Evolutionary conservation across 2,888 invertebrate species (phyloP), one percentile per base, ranked within the genome.

Genomic region (Orthosia gracilis): DNA sequence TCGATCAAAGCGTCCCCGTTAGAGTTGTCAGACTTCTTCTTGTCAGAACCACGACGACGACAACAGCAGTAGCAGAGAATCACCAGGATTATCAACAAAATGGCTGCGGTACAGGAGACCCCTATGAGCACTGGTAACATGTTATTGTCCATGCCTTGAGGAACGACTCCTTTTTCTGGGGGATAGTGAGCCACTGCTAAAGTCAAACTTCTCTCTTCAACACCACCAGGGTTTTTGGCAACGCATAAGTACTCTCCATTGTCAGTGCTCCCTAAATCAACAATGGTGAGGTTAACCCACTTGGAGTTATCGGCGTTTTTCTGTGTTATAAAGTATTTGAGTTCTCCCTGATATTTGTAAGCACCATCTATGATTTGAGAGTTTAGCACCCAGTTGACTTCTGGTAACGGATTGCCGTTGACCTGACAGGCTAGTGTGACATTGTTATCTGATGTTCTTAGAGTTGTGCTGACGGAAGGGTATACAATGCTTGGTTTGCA

Each of bases 201-300:
- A 18, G 97, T 97, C 18, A 98, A 95, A 90, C 98, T 98, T 62
- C 97, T 97, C 90, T 98, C 98, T 81, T 97, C 98, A 4, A 97
- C 97, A 0, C 99, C 99, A 0, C 98, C 99, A 0, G 97, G 97
- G 92, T 98, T 99, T 89, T 97, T 98, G 0, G 98, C 99, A 4
- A 98, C 97, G 89, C 99, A 99, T 61, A 97, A 96, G 91, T 98
- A 98, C 67, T 97, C 97, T 0, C 98, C 98, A 85, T 97, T 97
- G 89, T 98, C 98, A 18, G 97, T 97, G 13, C 94, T 94, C 2
- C 97, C 94, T 0, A 97, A 97, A 40, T 97, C 97, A 0, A 97
- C 94, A 62, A 98, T 97, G 1, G 98, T 98, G 63, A 98, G 92
- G 90, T 98, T 98, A 23, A 97, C 97, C 97, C 97, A 98, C 91